Base-by-base conservation (phyloP, 2,888 invertebrate genomes). In the Drosophila kuntzei region DNA sequence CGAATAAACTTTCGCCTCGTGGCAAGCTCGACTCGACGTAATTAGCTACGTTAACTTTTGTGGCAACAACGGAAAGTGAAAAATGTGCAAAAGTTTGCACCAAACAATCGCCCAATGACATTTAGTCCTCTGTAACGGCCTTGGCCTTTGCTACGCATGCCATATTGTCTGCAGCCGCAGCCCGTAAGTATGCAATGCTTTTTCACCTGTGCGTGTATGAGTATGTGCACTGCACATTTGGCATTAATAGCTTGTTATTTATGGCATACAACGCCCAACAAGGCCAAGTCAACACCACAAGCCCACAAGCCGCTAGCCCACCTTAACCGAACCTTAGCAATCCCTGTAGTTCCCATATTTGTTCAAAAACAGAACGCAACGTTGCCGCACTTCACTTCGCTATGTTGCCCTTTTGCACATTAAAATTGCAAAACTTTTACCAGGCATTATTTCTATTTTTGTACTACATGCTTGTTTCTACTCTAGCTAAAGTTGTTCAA, bases 171-270 rank as follows among this genome's bases (percentile, higher is more conserved):
- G 57, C 63, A 49, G 47, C 50, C 27, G 32, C 47, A 57, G 54
- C 55, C 50, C 36, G 25, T 60, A 71, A 81, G 66, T 77, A 59
- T 66, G 69, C 66, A 71, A 62, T 43, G 66, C 32, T 61, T 76
- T 68, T 49, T 14, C 32, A 32, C 61, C 36, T 39, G 43, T 54
- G 63, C 51, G 57, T 59, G 79, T 69, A 46, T 43, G 61, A 25
- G 22, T 77, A 64, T 39, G 39, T 47, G 18, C 27, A 34, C 49
- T 77, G 88, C 77, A 69, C 76, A 86, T 76, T 81, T 77, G 83
- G 82, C 80, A 85, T 83, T 83, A 83, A 83, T 83, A 71, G 88
- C 83, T 71, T 82, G 88, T 83, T 83, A 83, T 83, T 87, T 83
- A 83, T 83, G 71, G 83, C 77, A 71, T 63, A 77, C 65, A 59